Base-by-base conservation (phyloP, 2,113 vertebrate genomes). In the Hypocryptadius cinnamomeus region DNA sequence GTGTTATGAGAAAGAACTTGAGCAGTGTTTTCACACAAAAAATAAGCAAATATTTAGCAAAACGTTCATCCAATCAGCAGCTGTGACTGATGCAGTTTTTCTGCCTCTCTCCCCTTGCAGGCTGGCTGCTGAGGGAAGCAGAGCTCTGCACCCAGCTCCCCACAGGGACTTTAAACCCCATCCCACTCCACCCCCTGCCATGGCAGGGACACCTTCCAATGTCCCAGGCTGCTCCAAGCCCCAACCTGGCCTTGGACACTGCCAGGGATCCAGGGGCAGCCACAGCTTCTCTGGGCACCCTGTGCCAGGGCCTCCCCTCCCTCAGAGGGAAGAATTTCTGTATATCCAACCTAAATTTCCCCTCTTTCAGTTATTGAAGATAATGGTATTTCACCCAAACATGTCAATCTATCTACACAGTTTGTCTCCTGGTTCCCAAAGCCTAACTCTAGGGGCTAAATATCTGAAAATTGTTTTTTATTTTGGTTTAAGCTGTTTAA, bases 201-300 rank as follows among this genome's bases (percentile, higher is more conserved):
- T 10, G 25, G 31, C 51, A 9, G 82, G 21, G 21, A 4, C 44
- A 33, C 14, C 22, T 51, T 3, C 14, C 33, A 10, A 37, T 37
- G 0, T 3, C 28, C 47, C 39, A 45, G n/a, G 28, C 0, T 45
- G 23, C 15, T 60, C 33, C 53, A 22, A 51, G 3, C 15, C 10
- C 44, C 51, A 66, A 0, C 27, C 53, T 20, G 39, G 39, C 39
- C 22, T 39, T 37, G 72, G 45, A 1, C 37, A 69, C 17, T 39
- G 0, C 22, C 83, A 86, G 63, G 54, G 44, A 33, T 53, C 27
- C 66, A 70, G 63, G 45, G 7, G 5, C 31, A 68, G 14, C 25
- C 63, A 27, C 33, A 51, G 72, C 54, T 77, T 1, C 72, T 28
- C 33, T 60, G 63, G 11, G 51, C 51, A 66, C 7, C 44, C 71